Base-by-base conservation (phyloP, 2,113 vertebrate genomes). In the Diglossa brunneiventris region DNA sequence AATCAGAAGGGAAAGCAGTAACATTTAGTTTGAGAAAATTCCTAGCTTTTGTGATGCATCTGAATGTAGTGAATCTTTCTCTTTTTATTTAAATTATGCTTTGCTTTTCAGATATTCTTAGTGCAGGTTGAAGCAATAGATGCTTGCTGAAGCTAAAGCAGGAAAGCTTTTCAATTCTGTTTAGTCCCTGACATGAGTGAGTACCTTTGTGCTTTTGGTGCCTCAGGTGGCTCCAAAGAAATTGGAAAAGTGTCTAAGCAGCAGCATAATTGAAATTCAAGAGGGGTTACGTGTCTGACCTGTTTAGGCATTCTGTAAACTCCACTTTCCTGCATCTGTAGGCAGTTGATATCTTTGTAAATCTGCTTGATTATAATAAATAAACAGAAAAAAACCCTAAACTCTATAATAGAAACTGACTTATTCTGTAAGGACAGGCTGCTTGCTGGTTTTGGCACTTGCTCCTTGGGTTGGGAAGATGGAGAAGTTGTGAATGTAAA, bases 221-320 rank as follows among this genome's bases (percentile, higher is more conserved):
- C 84, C 75, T 94, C 63, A 84, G 66, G 70, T 95, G 84, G 62
- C 87, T 85, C 70, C 47, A 67, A 58, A 91, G 70, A 90, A 87
- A 85, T 50, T 87, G 82, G 50, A 52, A 21, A 79, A 94, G 66
- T 47, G 35, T 74, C 76, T 74, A 56, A 81, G 69, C 87, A 82
- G 81, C 55, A 90, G 35, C 18, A 6, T 74, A 77, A 83, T 89
- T 94, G 83, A 88, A 89, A 92, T 96, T 95, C 89, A 83, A 5
- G 41, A 55, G 58, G 28, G 23, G 55, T 63, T 70, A 17, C 18
- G 1, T n/a, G 64, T 67, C 76, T 85, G 81, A 90, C 56, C 27
- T 87, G 56, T 55, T 88, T 55, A 90, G 47, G 50, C 76, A 67
- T 87, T 89, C 50, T 83, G 61, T 86, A 89, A 93, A 93, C 80